Evolutionary conservation across 2,113 vertebrate genomes (phyloP).

Genomic region (Antechinus flavipes): DNA sequence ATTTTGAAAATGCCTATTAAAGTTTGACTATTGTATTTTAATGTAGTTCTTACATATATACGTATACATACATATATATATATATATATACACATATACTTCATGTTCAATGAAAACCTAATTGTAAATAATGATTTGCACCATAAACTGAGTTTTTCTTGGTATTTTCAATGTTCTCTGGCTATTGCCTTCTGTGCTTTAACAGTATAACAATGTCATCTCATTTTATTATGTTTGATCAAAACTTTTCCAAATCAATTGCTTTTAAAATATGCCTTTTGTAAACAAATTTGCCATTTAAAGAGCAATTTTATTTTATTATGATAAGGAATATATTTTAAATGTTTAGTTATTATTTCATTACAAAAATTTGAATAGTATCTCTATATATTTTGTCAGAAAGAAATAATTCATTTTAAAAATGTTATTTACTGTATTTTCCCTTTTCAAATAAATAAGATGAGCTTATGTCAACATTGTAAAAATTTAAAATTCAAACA

Average conservation of each 20-base stretch:
- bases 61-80: not conserved
- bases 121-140: not conserved
- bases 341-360: not conserved
- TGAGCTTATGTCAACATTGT: not conserved
- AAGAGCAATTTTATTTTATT: not conserved
- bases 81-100: not conserved
- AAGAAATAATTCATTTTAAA: not conserved
- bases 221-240: not conserved
- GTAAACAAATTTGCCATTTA: not conserved
- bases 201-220: not conserved
- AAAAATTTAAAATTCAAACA: not conserved
- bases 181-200: not conserved
- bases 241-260: not conserved
- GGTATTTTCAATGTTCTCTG: not conserved
- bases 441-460: not conserved
- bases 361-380: not conserved
- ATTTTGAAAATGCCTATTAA: not conserved
- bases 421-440: not conserved
- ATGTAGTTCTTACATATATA: not conserved
- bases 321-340: not conserved
- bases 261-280: not conserved
- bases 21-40: not conserved
- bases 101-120: not conserved
- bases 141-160: not conserved
- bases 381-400: not conserved